These are phyloP conservation scores for Apogon talboti DNA, from an alignment of 2,797 vertebrate species.

Conservation along the genomic window DNA sequence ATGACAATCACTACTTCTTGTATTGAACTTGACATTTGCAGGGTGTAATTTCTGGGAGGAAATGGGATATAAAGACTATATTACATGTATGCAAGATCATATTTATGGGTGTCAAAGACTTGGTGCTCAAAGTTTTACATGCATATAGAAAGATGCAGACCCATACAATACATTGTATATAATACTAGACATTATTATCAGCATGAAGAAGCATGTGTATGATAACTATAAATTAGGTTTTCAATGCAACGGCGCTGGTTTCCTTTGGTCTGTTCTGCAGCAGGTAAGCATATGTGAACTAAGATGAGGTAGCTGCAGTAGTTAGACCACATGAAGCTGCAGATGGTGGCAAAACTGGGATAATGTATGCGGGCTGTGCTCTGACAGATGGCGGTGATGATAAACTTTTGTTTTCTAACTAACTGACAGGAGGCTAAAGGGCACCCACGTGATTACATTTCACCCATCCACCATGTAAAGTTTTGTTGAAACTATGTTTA, in stretches of 20 bases:
- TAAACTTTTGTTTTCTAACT: conserved; percentile 61
- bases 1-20: too few species aligned
- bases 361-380: conserved; percentile 31
- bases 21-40: too few species aligned
- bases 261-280: not conserved
- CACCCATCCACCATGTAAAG: conserved; percentile 6
- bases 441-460: conserved; percentile 55
- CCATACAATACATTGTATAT: too few species aligned
- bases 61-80: too few species aligned
- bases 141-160: too few species aligned
- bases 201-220: too few species aligned
- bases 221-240: not conserved
- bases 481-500: not conserved
- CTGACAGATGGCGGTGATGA: conserved; percentile 63
- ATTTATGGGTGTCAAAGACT: too few species aligned
- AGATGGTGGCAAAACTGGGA: conserved; percentile 51
- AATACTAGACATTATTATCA: too few species aligned
- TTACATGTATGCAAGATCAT: too few species aligned
- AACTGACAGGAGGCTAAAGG: conserved; percentile 53
- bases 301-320: not conserved
- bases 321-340: conserved; percentile 19
- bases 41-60: too few species aligned
- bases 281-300: conserved; percentile 8
- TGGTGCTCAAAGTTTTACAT: too few species aligned
- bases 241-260: not conserved